Conservation (phyloP, 92 coral and sea anemone species). For the Phenganax stokvisi region DNA sequence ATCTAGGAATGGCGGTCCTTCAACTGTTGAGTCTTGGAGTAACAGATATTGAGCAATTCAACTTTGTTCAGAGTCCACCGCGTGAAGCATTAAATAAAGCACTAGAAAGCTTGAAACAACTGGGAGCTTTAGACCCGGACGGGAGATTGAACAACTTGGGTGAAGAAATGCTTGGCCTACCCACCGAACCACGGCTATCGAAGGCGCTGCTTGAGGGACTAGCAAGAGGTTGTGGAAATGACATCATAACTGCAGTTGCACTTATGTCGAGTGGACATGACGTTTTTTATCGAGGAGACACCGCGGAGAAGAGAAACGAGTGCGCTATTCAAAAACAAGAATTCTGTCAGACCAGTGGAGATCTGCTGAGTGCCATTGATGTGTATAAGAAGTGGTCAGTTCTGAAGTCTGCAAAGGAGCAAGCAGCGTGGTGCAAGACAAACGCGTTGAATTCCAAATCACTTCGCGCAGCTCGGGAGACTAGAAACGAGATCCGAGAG, state of each 20-base stretch:
- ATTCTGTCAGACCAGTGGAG: slow-evolving; percentile 84
- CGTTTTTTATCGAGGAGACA: slow-evolving; percentile 88
- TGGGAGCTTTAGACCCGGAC: slow-evolving; percentile 50
- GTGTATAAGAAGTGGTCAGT: slow-evolving; percentile 62
- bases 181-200: slow-evolving; percentile 80
- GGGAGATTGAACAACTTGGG: slow-evolving; percentile 52
- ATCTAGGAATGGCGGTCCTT: slow-evolving; percentile 83
- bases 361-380: slow-evolving; percentile 69
- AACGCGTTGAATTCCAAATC: slow-evolving; percentile 84
- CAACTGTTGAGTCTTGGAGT: slow-evolving; percentile 87
- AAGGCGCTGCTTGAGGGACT: slow-evolving; percentile 76
- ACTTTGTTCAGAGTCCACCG: slow-evolving; percentile 87
- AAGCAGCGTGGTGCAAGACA: slow-evolving; percentile 70
- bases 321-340: slow-evolving; percentile 64
- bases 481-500: slow-evolving; percentile 65
- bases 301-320: slow-evolving; percentile 74
- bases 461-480: slow-evolving; percentile 79
- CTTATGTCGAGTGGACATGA: slow-evolving; percentile 71
- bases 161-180: slow-evolving; percentile 64
- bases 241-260: slow-evolving; percentile 62
- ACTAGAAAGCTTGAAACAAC: slow-evolving; percentile 48
- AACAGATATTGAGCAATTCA: slow-evolving; percentile 60
- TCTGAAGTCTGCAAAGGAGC: slow-evolving; percentile 41
- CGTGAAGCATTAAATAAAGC: slow-evolving; percentile 60
- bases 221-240: slow-evolving; percentile 62